Evolutionary conservation across 2,113 vertebrate species (phyloP), one percentile per base, ranked within the genome.

Genomic region (Pan troglodytes): DNA sequence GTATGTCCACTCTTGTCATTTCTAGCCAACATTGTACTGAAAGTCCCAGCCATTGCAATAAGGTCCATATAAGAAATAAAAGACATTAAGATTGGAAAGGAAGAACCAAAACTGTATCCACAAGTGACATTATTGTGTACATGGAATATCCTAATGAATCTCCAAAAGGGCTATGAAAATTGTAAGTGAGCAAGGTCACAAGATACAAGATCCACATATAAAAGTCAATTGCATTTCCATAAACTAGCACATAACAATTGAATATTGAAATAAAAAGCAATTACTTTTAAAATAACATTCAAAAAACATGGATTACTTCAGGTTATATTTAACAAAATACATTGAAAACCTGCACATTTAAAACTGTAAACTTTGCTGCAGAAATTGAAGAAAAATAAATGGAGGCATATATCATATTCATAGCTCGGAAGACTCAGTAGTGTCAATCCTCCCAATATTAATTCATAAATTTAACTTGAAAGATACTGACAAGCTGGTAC

Each of bases 391-490:
- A 88, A 85, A 93, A 43, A 43, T 92, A 83, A 88, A 59, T 84
- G 40, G 79, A 92, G 17, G 79, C 8, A 92, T 89, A 83, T 5
- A 83, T 23, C n/a, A 79, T 84, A 79, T 84, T 80, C 48, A 72
- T 48, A 92, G 45, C 45, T 81, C 72, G 16, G 43, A 73, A 79
- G 64, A 92, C 52, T 50, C 64, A 81, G 20, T 45, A 50, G 64
- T 88, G n/a, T 68, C 32, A 64, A 50, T 88, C 68, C 61, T 95
- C n/a, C 32, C 55, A 38, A 59, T 70, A 68, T 76, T 88, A 87
- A 88, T 94, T 91, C 16, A 91, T 48, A 75, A 38, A 90, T 85
- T 86, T 57, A 73, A 72, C 45, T 85, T 72, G 55, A 88, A 88
- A 84, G 30, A 10, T 88, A 92, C 78, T 96, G 75, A 92, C 8